A percentile compares a stretch with the other conserved stretches of the same genome.
phyloP scores from a whole-genome alignment of 2,888 invertebrate species.

The Anodontia alba region DNA sequence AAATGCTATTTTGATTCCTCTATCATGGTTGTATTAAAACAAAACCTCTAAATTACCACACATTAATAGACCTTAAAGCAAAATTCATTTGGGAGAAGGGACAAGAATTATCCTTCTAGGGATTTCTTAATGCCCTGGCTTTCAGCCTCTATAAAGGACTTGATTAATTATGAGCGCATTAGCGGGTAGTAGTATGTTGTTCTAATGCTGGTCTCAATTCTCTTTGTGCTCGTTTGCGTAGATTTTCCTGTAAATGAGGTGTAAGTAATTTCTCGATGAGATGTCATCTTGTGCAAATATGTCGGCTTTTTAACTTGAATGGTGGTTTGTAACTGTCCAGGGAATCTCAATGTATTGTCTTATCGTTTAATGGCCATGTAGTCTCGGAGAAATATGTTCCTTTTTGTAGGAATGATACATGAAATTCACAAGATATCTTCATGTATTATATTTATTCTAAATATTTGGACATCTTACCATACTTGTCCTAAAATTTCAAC shows the following conservation, averaged over 20 bases:
- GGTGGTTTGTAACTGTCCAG: slow-evolving; percentile 14
- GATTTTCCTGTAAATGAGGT: slow-evolving; percentile 59
- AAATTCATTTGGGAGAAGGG: slow-evolving; percentile 47
- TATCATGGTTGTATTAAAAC: slow-evolving; percentile 24
- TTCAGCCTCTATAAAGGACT: slow-evolving; percentile 62
- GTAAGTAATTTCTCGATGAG: slow-evolving; percentile 49
- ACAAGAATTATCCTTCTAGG: slow-evolving; percentile 33
- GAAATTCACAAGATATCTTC: no score
- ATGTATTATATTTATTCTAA: no score
- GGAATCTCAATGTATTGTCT: slow-evolving; percentile 9
- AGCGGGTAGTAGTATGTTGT: slow-evolving; percentile 44
- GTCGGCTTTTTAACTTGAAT: slow-evolving; percentile 9
- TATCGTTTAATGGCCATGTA: background rate
- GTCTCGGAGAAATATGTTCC: background rate
- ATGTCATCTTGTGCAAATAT: slow-evolving; percentile 30
- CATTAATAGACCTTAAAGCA: slow-evolving; percentile 42
- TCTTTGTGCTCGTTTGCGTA: slow-evolving; percentile 47
- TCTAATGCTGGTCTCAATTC: slow-evolving; percentile 50
- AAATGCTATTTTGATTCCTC: slow-evolving; percentile 18
- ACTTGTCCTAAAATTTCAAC: no score
- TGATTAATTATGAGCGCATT: slow-evolving; percentile 67
- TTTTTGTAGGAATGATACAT: background rate
- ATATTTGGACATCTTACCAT: no score
- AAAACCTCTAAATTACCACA: slow-evolving; percentile 42
- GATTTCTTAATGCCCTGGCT: slow-evolving; percentile 53